A percentile compares a stretch with the other conserved stretches of the same genome.
These are phyloP conservation scores for Halcyon chelicuti DNA, from an alignment of 2,797 vertebrate genomes.

Conservation along the genomic window DNA sequence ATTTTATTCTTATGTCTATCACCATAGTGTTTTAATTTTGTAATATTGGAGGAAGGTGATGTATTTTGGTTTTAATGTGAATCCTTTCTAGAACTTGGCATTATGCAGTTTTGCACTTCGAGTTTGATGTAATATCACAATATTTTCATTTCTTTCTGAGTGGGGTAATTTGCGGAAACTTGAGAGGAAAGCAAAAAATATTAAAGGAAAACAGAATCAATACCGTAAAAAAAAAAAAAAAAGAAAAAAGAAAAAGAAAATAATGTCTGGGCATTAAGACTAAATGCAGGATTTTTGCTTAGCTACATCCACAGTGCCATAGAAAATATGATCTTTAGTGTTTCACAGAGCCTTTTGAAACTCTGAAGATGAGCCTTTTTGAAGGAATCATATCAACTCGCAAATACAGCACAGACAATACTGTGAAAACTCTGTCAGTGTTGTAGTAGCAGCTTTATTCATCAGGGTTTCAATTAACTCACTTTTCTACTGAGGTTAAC, in stretches of 20 bases:
- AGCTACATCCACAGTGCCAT: not conserved
- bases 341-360: not conserved
- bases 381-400: not conserved
- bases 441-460: not conserved
- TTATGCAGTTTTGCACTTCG: not conserved
- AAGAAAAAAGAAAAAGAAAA: not conserved
- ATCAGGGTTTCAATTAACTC: not conserved
- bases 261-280: not conserved
- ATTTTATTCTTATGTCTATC: not conserved
- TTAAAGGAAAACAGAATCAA: not conserved
- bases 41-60: not conserved
- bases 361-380: not conserved
- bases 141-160: not conserved
- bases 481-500: not conserved
- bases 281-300: not conserved
- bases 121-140: not conserved
- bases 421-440: not conserved
- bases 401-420: not conserved
- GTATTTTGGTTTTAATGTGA: not conserved
- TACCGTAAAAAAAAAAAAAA: not conserved
- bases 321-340: not conserved
- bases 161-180: not conserved
- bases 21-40: not conserved
- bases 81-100: not conserved
- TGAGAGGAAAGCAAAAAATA: not conserved